Evolutionary conservation across 64 coral and sea anemone species (phyloP).

Genomic region (Hydrozoanthus tunicans): DNA sequence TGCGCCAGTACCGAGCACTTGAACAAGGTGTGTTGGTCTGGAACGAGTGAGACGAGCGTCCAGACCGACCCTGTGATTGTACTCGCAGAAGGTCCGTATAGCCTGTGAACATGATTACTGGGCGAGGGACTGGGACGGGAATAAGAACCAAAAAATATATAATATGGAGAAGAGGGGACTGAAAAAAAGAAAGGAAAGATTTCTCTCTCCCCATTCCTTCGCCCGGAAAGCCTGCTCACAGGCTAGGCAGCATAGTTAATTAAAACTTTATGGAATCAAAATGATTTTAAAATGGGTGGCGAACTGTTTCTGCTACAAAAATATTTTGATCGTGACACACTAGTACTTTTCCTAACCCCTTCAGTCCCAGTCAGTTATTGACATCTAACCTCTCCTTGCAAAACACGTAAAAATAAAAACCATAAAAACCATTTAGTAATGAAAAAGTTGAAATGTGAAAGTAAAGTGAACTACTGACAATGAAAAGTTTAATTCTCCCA

Average conservation of each 20-base stretch:
- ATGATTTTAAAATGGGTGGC: not conserved
- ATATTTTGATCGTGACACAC: not conserved
- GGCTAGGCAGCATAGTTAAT: conserved; percentile 13
- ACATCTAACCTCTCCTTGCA: not conserved
- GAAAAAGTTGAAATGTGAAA: too few species aligned
- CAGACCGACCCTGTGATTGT: conserved; percentile 59
- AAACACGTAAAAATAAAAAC: too few species aligned
- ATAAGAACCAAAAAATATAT: not conserved
- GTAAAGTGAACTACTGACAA: too few species aligned
- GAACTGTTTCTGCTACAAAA: not conserved
- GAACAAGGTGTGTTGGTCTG: conserved; percentile 60
- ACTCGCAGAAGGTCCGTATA: conserved; percentile 65
- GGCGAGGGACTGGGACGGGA: conserved; percentile 38
- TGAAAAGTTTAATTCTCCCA: too few species aligned
- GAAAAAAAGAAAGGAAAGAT: not conserved
- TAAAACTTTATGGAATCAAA: not conserved
- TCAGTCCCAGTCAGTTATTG: not conserved
- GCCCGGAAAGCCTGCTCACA: conserved; percentile 40
- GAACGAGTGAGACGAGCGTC: conserved; percentile 43
- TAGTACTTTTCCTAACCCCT: too few species aligned
- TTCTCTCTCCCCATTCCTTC: conserved; percentile 34
- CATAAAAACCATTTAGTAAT: too few species aligned
- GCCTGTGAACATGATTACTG: conserved; percentile 34
- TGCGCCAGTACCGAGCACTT: conserved; percentile 50
- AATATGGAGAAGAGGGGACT: not conserved